Percentiles rank a stretch among this genome's conserved stretches.
Conservation (phyloP, 2,888 invertebrate species). For the Dasysyrphus albostriatus region DNA sequence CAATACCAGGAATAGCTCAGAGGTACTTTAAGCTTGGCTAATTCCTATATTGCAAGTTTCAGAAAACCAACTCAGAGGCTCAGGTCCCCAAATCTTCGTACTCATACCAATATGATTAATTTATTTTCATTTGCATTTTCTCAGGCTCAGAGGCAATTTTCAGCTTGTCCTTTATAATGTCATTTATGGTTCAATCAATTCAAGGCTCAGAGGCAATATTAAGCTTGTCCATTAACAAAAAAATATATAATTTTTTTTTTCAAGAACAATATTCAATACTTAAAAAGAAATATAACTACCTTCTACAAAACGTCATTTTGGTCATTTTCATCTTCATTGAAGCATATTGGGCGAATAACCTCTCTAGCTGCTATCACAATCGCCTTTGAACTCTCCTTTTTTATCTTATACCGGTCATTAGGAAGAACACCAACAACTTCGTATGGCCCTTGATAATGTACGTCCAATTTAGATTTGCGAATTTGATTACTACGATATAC, state of each 20-base stretch:
- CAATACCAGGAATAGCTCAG: no score
- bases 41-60: not conserved
- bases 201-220: not conserved
- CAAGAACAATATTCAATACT: not conserved
- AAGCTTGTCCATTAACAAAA: not conserved
- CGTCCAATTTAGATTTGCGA: constrained; percentile 42
- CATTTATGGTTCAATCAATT: not conserved
- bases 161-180: constrained; percentile 5
- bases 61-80: not conserved
- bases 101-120: not conserved
- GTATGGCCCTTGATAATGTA: constrained; percentile 50
- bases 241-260: no score
- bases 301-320: not conserved
- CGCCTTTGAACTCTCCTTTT: constrained; percentile 7
- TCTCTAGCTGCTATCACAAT: not conserved
- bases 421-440: constrained; percentile 43
- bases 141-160: constrained; percentile 13
- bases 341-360: not conserved
- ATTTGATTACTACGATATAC: constrained; percentile 64
- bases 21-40: no score
- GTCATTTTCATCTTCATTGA: not conserved
- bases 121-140: not conserved
- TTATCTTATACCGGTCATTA: constrained; percentile 50
- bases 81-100: not conserved
- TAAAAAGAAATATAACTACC: not conserved